Percentiles rank a stretch among this genome's conserved stretches.
Conservation (phyloP, 2,888 invertebrate genomes). For the Athripsodes cinereus region DNA sequence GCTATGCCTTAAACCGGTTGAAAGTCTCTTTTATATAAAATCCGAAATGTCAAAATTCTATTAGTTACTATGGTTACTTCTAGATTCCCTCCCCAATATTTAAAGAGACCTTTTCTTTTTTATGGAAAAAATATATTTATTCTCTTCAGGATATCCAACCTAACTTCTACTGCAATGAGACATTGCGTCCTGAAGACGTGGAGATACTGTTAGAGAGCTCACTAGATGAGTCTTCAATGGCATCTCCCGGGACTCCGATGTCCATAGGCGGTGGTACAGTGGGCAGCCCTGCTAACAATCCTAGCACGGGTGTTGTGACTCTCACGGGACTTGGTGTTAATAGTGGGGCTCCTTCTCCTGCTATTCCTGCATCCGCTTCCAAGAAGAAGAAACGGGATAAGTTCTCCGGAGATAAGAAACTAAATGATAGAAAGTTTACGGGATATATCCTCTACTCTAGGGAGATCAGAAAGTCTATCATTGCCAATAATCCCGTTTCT, state of each 20-base stretch:
- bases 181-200: slow-evolving; percentile 42
- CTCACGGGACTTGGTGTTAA: slow-evolving; percentile 38
- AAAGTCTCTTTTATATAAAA: no score
- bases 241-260: slow-evolving; percentile 67
- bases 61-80: no score
- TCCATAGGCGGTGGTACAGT: slow-evolving; percentile 37
- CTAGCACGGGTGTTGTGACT: slow-evolving; percentile 26
- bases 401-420: slow-evolving; percentile 32
- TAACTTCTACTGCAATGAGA: slow-evolving; percentile 15
- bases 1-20: no score
- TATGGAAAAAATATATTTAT: no score
- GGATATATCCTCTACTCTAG: slow-evolving; percentile 98
- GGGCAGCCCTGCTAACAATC: slow-evolving; percentile 28
- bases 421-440: slow-evolving; percentile 80
- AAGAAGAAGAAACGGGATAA: slow-evolving; percentile 38
- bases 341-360: slow-evolving; percentile 42
- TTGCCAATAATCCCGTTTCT: slow-evolving; percentile 89
- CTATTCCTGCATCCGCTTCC: slow-evolving; percentile 33
- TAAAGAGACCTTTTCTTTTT: no score
- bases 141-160: slow-evolving; percentile 7
- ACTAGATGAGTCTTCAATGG: slow-evolving; percentile 73
- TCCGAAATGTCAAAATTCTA: no score
- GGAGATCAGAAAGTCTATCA: slow-evolving; percentile 88
- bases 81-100: no score
- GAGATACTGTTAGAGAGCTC: slow-evolving; percentile 72